Base-by-base conservation (phyloP, 1,140 invertebrate species). In the Pseudomyrmex gracilis region DNA sequence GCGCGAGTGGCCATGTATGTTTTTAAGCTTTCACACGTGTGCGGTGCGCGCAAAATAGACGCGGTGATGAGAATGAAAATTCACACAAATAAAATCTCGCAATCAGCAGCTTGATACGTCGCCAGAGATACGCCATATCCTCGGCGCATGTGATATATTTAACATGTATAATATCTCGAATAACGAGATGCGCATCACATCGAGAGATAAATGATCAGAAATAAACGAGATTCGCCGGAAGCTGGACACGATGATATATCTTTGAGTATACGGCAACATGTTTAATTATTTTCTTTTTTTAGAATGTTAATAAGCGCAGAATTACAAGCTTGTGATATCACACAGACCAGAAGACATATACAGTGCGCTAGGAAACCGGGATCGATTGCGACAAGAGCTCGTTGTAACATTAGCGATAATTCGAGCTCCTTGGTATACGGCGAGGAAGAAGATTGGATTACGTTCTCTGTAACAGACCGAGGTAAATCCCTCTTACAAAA, bases 81-180 rank as follows among this genome's bases (percentile, higher is more conserved):
- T 34, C 15, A 34, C 15, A 34, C 51, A 67, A 67, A 67, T 49
- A 24, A 34, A 78, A 78, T 70, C 76, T 57, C 63, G 15, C 34
- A 22, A 78, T 70, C 76, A 15, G 13, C 43, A 53, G 61, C 45
- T 51, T 49, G 49, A 77, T 77, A 51, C 7, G 7, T 9, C 2
- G 2, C 12, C 12, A 9, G 24, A 53, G 24, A 78, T 57, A 55
- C 17, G 24, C 51, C 34, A 17, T 66, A 77, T 22, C 2, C 34
- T 34, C 34, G 34, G 34, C 64, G 17, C 4, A 22, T 9, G 2
- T 24, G 58, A 10, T 20, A 51, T 51, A 67, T 77, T 77, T 66
- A 76, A 77, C 9, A 63, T 34, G 34, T 34, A 34, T 53, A 43
- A 77, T 68, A 68, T 78, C 74, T 78, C 74, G 17, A 22, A 15